Evolutionary conservation across 2,797 vertebrate genomes (phyloP).

Genomic region (Phylloscopus collybita): DNA sequence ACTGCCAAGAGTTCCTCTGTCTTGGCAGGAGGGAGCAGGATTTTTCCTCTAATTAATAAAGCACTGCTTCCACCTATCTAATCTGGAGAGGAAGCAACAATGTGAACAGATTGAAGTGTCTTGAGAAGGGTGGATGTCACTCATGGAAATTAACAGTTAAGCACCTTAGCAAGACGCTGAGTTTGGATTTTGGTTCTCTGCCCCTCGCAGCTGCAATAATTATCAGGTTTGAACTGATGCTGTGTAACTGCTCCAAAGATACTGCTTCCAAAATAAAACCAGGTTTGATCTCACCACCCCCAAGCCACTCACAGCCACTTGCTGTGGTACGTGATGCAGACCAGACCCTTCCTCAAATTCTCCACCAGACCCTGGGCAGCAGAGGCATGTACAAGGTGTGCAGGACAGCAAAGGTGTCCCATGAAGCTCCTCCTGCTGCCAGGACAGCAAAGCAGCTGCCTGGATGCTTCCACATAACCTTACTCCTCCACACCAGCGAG

Average conservation of each 20-base stretch:
- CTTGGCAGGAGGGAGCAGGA: neutral
- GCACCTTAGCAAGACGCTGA: constrained; percentile 51
- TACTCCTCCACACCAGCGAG: neutral
- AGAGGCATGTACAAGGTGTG: neutral
- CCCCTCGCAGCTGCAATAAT: constrained; percentile 38
- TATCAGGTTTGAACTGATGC: neutral
- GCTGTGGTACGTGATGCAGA: neutral
- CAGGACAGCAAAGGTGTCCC: neutral
- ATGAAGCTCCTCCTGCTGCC: neutral
- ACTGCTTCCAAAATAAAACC: neutral
- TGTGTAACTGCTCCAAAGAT: constrained; percentile 27
- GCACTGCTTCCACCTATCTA: constrained; percentile 27
- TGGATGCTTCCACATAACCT: neutral
- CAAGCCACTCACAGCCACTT: neutral
- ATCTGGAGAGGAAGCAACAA: constrained; percentile 27
- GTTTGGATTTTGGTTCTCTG: constrained; percentile 10
- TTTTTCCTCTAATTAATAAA: constrained; percentile 29
- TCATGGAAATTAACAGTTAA: constrained; percentile 53
- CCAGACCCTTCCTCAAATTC: neutral
- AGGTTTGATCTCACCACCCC: neutral
- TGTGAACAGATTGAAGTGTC: neutral
- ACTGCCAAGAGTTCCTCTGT: neutral
- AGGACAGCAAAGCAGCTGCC: neutral
- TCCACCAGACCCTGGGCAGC: neutral
- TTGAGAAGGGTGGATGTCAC: constrained; percentile 27